Base-by-base conservation (phyloP, 2,888 invertebrate genomes). In the Prionchulus punctatus region DNA sequence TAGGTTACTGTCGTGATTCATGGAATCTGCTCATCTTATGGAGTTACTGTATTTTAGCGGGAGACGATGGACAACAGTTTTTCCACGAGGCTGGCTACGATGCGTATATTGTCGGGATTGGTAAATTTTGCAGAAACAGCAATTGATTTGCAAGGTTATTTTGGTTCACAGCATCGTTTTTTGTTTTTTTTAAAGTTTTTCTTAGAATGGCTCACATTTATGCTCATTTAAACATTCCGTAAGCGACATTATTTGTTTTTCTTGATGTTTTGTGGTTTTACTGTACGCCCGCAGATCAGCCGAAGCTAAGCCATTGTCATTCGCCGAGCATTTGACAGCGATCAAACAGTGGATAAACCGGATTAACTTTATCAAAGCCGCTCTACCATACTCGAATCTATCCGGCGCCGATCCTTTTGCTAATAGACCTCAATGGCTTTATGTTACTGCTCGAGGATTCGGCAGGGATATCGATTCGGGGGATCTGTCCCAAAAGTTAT, bases 41-140 rank as follows among this genome's bases (percentile, higher is more conserved):
- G 18, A 36, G 36, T 18, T 36, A 36, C 12, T 36, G n/a, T n/a
- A n/a, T n/a, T n/a, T n/a, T n/a, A n/a, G n/a, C n/a, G n/a, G n/a
- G n/a, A n/a, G n/a, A n/a, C n/a, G n/a, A n/a, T n/a, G n/a, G n/a
- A n/a, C n/a, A n/a, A n/a, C 36, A 45, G 7, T 28, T 26, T 12
- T 28, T 49, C 7, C 50, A 49, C 30, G 50, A 49, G 21, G 50
- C 50, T 21, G 50, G 50, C 12, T 49, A 18, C 50, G 50, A 49
- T 30, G 50, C 50, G 7, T 49, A 49, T 23, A 15, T 30, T 7
- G 50, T 49, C 12, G 50, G 50, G 12, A 30, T 49, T 7, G n/a
- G n/a, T n/a, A n/a, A n/a, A n/a, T n/a, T n/a, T n/a, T n/a, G n/a
- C n/a, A n/a, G n/a, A n/a, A n/a, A n/a, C n/a, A n/a, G n/a, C n/a